Evolutionary conservation across 2,797 vertebrate species (phyloP), one percentile per base, ranked within the genome.

Genomic region (Macropodus opercularis): DNA sequence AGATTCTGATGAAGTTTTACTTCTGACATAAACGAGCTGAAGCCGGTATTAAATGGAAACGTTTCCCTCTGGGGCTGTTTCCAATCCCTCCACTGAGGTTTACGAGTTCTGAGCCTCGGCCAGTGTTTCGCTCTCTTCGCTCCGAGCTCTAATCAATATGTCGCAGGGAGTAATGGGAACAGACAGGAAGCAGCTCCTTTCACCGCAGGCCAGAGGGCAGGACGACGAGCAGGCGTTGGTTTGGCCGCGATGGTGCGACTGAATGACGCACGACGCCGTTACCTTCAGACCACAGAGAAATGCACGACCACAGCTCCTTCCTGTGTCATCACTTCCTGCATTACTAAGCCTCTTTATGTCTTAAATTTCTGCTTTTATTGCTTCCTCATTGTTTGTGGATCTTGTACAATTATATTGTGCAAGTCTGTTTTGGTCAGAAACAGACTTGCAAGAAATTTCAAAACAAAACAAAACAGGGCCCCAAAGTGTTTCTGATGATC

Each of bases 321-420:
- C 78, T 42, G 31, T 48, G 38, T 23, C 55, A 57, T 13, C n/a
- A 9, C 27, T 71, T 69, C 51, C 74, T 64, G 63, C 54, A 5
- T 3, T 13, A 22, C 14, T 15, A 12, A 23, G 4, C 42, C 17
- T 43, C 40, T 46, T 46, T 9, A 29, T 65, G 63, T 48, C 52
- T 61, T 50, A 39, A 38, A 44, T 70, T 63, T 61, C 31, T 23
- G 18, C 40, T 77, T 61, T 48, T 18, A 35, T 1, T 9, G 46
- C 31, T 47, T 26, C 3, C 23, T 41, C 3, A 0, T 50, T 19
- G 24, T 14, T 41, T 24, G 13, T 24, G 21, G 17, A 11, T 23
- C 15, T 35, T 3, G 1, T 13, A 23, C 50, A 21, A 22, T 21
- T 13, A 17, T 17, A 29, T 32, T 56, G 27, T 21, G 39, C 15